These are phyloP conservation scores for Penaeus monodon DNA, from an alignment of 2,888 invertebrate genomes.

Conservation along the genomic window DNA sequence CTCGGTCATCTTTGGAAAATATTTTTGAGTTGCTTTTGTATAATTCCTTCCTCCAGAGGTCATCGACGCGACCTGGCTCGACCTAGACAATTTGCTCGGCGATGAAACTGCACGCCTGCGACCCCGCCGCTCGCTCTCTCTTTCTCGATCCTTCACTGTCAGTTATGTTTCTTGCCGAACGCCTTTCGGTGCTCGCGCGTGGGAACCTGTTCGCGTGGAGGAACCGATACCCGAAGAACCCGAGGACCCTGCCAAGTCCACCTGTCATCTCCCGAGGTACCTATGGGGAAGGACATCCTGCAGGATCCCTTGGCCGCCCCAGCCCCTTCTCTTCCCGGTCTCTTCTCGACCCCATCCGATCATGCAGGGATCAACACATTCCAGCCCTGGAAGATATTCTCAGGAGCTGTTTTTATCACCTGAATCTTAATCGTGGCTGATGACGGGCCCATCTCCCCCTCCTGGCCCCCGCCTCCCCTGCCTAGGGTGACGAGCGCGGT, in stretches of 20 bases:
- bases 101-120: too few relatives aligned
- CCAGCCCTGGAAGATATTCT: not conserved
- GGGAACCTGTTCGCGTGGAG: slow-evolving; percentile 41
- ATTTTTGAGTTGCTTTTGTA: too few relatives aligned
- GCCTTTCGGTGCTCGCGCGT: slow-evolving; percentile 24
- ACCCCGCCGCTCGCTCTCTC: not conserved
- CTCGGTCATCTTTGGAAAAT: too few relatives aligned
- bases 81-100: too few relatives aligned
- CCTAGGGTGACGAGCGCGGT: too few relatives aligned
- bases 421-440: too few relatives aligned
- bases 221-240: too few relatives aligned
- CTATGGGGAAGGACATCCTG: slow-evolving; percentile 1
- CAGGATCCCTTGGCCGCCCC: not conserved
- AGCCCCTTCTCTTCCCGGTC: not conserved
- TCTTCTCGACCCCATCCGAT: slow-evolving; percentile 10
- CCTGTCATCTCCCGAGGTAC: not conserved
- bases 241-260: not conserved
- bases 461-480: too few relatives aligned
- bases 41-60: too few relatives aligned
- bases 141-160: slow-evolving; percentile 19
- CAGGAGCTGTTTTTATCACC: too few relatives aligned
- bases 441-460: too few relatives aligned
- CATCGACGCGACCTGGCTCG: too few relatives aligned
- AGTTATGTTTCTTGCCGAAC: slow-evolving; percentile 20
- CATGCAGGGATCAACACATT: not conserved